Percentiles rank a stretch among this genome's conserved stretches.
phyloP scores from a whole-genome alignment of 2,113 vertebrate species.

The Chlorocebus sabaeus region DNA sequence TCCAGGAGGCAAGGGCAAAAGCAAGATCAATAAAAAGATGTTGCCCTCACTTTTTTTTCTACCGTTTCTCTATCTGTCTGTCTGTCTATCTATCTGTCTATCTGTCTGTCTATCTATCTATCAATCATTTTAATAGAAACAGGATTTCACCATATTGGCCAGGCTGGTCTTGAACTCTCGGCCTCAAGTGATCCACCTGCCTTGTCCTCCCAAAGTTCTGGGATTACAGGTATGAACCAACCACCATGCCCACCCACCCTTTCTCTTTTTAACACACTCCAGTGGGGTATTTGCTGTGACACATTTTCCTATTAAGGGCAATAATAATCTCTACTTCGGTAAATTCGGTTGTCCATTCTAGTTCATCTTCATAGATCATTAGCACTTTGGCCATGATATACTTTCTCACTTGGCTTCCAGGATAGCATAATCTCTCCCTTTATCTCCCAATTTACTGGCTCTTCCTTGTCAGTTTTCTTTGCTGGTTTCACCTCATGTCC shows the following conservation, averaged over 20 bases:
- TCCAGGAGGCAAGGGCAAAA: background rate
- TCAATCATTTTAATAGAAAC: too few relatives aligned
- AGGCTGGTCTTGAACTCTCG: too few relatives aligned
- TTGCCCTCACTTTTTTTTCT: background rate
- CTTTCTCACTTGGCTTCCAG: background rate
- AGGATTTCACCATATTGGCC: too few relatives aligned
- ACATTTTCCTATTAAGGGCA: background rate
- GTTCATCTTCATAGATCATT: background rate
- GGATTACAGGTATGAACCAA: too few relatives aligned
- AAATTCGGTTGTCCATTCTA: background rate
- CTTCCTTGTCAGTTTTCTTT: background rate
- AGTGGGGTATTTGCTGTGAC: background rate
- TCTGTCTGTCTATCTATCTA: too few relatives aligned
- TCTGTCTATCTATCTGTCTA: accelerated
- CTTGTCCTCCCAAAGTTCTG: too few relatives aligned
- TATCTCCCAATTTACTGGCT: background rate
- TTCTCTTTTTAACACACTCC: background rate
- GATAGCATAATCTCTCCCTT: background rate
- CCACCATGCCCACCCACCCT: too few relatives aligned
- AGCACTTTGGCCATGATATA: background rate
- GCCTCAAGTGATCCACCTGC: too few relatives aligned
- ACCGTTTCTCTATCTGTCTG: too few relatives aligned
- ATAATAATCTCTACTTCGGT: background rate
- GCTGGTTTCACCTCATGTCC: background rate
- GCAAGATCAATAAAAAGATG: background rate